phyloP scores from a whole-genome alignment of 2,113 vertebrate species.

The Nymphicus hollandicus region DNA sequence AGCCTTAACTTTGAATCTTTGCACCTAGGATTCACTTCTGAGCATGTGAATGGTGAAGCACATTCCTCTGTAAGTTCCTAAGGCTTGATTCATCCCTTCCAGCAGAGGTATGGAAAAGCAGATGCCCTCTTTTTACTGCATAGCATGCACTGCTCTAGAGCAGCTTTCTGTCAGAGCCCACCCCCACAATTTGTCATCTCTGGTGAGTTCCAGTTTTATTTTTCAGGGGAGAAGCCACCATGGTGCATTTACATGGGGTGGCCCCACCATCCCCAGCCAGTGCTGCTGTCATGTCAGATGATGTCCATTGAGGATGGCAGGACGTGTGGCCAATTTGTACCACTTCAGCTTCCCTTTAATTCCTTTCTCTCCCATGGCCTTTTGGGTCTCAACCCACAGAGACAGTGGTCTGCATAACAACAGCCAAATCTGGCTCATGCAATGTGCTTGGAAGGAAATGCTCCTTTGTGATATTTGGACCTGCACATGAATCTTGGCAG shows the following conservation, averaged over 20 bases:
- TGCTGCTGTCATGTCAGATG: accelerated
- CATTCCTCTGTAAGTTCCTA: not conserved
- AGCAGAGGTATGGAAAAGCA: not conserved
- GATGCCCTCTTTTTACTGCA: not conserved
- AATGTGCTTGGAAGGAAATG: not conserved
- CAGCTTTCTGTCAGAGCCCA: not conserved
- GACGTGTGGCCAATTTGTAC: not conserved
- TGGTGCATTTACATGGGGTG: not conserved
- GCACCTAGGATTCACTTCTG: not conserved
- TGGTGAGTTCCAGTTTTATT: not conserved
- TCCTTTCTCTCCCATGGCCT: not conserved
- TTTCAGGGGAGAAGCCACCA: not conserved
- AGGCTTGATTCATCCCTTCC: not conserved
- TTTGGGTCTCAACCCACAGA: not conserved
- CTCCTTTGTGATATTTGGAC: not conserved
- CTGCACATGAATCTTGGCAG: not conserved
- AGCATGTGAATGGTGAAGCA: not conserved
- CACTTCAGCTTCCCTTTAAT: not conserved
- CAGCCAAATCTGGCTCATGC: not conserved
- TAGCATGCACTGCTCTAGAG: not conserved
- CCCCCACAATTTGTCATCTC: not conserved
- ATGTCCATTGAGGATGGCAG: not conserved
- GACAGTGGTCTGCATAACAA: not conserved
- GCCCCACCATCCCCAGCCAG: not conserved
- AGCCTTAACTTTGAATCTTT: not conserved